Base-by-base conservation (phyloP, 2,113 vertebrate genomes). In the Otus sunia region DNA sequence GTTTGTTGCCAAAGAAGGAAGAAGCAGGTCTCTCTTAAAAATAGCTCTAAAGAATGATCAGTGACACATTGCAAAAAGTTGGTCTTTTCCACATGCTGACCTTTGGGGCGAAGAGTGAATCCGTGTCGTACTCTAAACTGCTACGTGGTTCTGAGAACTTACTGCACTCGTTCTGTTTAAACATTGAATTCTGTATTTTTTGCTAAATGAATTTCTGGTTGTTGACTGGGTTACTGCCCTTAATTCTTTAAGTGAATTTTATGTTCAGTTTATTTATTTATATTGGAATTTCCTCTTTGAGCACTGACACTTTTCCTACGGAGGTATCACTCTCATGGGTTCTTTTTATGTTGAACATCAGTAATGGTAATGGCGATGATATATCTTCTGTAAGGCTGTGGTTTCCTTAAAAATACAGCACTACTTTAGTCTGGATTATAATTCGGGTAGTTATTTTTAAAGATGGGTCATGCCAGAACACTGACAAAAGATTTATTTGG, bases 241-340 rank as follows among this genome's bases (percentile, higher is more conserved):
- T 83, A 88, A 91, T 88, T 92, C 49, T 86, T 87, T 58, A 68
- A 90, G 39, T 69, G 84, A n/a, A 39, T 76, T 89, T 94, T 73
- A 64, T 79, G 36, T 91, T 94, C 45, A 15, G 15, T 79, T 86
- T 94, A 88, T 97, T 96, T 96, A 96, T 97, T 95, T 95, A 62
- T 88, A 27, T 84, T 93, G 88, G 83, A 74, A 89, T 89, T 92
- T 95, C 36, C 56, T 95, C 66, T 88, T 80, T 62, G 89, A 94
- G 92, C 95, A 97, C 92, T 95, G 96, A 96, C 94, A 95, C 95
- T 95, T 97, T 97, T 94, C 86, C 80, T 94, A 27, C 41, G 82
- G 89, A 87, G 41, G 15, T 82, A 55, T 92, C 79, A 63, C 56
- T 93, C 45, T 96, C 29, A 29, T 49, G 66, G 34, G 37, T 81